A percentile compares a stretch with the other conserved stretches of the same genome.
Evolutionary conservation across 2,888 invertebrate genomes (phyloP).

Genomic region (Sinopyrophorus schimmeli): DNA sequence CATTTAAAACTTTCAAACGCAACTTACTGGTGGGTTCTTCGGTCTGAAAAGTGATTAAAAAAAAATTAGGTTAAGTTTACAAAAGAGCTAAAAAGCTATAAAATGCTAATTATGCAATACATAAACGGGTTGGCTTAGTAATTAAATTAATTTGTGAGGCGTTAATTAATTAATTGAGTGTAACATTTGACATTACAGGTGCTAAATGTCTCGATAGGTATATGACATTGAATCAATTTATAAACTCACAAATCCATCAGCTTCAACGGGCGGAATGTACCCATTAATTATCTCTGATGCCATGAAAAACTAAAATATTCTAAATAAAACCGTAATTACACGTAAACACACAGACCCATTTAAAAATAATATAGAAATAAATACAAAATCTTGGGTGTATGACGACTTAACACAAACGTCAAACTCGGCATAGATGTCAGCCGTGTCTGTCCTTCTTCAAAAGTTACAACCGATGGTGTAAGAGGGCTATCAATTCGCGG

Average conservation of each 20-base stretch:
- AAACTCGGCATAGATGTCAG: conserved; percentile 18
- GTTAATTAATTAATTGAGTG: conserved; percentile 10
- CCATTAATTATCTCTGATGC: conserved; percentile 54
- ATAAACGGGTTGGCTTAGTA: background rate
- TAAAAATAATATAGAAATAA: conserved; percentile 17
- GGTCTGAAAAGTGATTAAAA: conserved; percentile 59
- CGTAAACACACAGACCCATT: conserved; percentile 20
- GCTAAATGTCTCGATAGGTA: conserved; percentile 17
- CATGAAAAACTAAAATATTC: conserved; percentile 45
- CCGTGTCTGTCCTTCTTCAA: conserved; percentile 4
- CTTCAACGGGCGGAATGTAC: conserved; percentile 51
- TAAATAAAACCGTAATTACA: conserved; percentile 16
- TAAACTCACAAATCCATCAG: conserved; percentile 53
- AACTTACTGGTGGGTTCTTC: conserved; percentile 81
- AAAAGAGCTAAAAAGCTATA: conserved; percentile 1
- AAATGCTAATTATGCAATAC: background rate
- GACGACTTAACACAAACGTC: conserved; percentile 28
- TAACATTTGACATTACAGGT: conserved; percentile 19
- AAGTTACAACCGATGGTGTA: too few species aligned
- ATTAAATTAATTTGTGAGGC: conserved; percentile 6
- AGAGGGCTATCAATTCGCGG: too few species aligned
- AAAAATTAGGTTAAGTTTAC: conserved; percentile 22
- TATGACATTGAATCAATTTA: conserved; percentile 26
- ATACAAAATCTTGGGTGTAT: conserved; percentile 20
- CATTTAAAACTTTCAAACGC: conserved; percentile 83